Percentiles rank a stretch among this genome's conserved stretches.
Conservation (phyloP, 2,888 invertebrate species). For the Petrolisthes cinctipes region DNA sequence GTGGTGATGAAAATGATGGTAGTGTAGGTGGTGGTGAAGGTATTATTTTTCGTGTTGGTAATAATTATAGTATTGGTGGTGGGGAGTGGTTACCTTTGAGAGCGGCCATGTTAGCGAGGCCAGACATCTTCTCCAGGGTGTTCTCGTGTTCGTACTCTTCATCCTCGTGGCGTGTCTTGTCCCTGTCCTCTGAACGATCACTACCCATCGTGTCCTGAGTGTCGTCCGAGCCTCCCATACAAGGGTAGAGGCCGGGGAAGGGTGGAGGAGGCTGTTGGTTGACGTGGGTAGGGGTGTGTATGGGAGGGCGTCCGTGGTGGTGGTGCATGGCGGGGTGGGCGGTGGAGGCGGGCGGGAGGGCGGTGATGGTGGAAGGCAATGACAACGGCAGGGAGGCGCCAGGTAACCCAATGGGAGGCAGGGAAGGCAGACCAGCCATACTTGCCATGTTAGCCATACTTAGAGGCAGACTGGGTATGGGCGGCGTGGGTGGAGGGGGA, state of each 20-base stretch:
- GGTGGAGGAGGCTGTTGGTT: slow-evolving; percentile 55
- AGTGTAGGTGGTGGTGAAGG: not conserved
- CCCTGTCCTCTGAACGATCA: slow-evolving; percentile 63
- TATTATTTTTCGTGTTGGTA: no score
- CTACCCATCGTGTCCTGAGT: slow-evolving; percentile 64
- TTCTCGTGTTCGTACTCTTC: slow-evolving; percentile 57
- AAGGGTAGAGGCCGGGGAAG: slow-evolving; percentile 56
- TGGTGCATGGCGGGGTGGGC: slow-evolving; percentile 57
- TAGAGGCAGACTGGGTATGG: slow-evolving; percentile 56
- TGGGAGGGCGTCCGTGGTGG: slow-evolving; percentile 54
- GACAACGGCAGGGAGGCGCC: slow-evolving; percentile 58
- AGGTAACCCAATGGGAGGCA: slow-evolving; percentile 57
- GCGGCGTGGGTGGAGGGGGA: slow-evolving; percentile 60
- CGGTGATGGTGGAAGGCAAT: slow-evolving; percentile 61
- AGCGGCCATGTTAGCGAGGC: slow-evolving; percentile 65
- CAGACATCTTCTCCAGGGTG: slow-evolving; percentile 65
- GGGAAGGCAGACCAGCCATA: slow-evolving; percentile 52
- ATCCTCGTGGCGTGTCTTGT: slow-evolving; percentile 58
- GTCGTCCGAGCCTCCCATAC: slow-evolving; percentile 51
- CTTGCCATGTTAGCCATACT: slow-evolving; percentile 55
- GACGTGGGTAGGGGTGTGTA: slow-evolving; percentile 54
- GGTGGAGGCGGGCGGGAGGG: slow-evolving; percentile 61
- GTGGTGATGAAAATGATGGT: slow-evolving; percentile 15
- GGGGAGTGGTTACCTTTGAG: slow-evolving; percentile 52
- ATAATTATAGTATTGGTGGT: not conserved